Evolutionary conservation across 2,797 vertebrate genomes (phyloP), one percentile per base, ranked within the genome.

Genomic region (Ambastaia sidthimunki): DNA sequence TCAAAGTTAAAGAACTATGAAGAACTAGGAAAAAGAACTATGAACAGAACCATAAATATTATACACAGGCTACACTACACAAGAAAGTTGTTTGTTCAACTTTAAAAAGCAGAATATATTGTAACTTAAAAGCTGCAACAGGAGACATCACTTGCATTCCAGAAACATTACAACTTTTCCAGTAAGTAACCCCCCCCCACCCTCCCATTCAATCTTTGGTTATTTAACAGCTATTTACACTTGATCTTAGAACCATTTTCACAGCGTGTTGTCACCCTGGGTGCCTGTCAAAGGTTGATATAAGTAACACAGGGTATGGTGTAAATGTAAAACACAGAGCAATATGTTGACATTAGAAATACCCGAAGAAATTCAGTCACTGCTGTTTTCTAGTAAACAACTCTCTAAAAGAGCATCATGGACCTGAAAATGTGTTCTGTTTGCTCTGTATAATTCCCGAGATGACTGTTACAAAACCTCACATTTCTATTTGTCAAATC

Each of bases 341-440:
- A 7, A 62, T 60, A 28, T 62, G 13, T 62, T 62, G 59, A 62
- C 59, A 7, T 62, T 62, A 11, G 31, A n/a, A 63, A 63, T n/a
- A 16, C 31, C 60, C 6, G 10, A 10, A 34, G 28, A 31, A 65
- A 19, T 37, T 65, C 31, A 65, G 2, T 34, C 31, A 37, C 62
- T 37, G 62, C 31, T 11, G 62, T 65, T 65, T 16, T 37, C 7
- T n/a, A n/a, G 28, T 31, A n/a, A 63, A 34, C 28, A 63, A 10
- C 28, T 63, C 23, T 25, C 15, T 34, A 34, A n/a, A n/a, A 7
- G 28, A 63, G 25, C 28, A 34, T 34, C 25, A 3, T 34, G 60
- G 9, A 41, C 62, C 34, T 37, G 31, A 37, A 19, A 65, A 13
- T 65, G 9, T 18, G 1, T 50, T 23, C 34, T 4, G 34, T 7